These are phyloP conservation scores for Prietella phreatophila DNA, from an alignment of 2,113 vertebrate genomes.

Conservation along the genomic window DNA sequence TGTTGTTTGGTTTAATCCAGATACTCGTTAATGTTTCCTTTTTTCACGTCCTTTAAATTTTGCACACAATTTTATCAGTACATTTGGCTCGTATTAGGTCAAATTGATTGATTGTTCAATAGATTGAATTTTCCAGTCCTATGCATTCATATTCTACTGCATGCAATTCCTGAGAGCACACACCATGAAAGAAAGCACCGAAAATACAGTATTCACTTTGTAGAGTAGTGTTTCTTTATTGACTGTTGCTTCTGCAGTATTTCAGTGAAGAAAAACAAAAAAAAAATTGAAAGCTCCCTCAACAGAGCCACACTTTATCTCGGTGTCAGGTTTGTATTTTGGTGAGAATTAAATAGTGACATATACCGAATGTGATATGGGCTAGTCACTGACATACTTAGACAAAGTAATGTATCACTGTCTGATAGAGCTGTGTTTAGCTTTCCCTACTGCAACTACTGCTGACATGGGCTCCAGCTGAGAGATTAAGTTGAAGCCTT, in stretches of 20 bases:
- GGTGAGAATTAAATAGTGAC: conserved; percentile 6
- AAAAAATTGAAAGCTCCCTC: background rate
- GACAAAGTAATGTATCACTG: background rate
- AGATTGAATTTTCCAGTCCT: conserved; percentile 19
- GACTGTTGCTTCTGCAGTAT: background rate
- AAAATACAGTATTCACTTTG: background rate
- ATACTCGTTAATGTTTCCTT: background rate
- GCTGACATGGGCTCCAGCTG: conserved; percentile 10
- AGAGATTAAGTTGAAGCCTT: conserved; percentile 13
- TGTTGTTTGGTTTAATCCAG: background rate
- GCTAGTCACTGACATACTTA: background rate
- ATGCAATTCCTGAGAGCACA: conserved; percentile 24
- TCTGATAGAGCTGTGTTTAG: conserved; percentile 20
- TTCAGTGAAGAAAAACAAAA: background rate
- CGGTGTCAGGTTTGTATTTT: conserved; percentile 9
- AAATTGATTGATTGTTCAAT: conserved; percentile 18
- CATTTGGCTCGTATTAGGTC: background rate
- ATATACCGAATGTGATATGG: background rate
- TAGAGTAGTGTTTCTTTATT: background rate
- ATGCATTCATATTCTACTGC: background rate
- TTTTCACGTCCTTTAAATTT: background rate
- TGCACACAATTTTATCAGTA: background rate
- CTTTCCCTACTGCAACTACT: background rate
- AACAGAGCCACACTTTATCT: conserved; percentile 9
- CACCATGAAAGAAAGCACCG: background rate